Evolutionary conservation across 2,113 vertebrate species (phyloP), one percentile per base, ranked within the genome.

Genomic region (Oreamnos americanus): DNA sequence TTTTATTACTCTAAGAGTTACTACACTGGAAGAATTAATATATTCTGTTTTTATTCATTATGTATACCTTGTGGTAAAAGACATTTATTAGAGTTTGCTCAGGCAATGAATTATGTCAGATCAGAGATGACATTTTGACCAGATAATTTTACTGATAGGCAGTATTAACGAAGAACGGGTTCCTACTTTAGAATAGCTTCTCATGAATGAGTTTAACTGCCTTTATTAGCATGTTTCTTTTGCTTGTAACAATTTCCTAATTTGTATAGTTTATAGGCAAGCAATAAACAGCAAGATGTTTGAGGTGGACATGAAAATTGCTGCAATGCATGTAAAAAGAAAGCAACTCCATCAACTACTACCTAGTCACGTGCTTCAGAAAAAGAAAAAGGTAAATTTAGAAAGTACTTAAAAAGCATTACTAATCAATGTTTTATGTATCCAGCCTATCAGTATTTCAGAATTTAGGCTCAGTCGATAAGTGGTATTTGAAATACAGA

Each of bases 221-320:
- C 94, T 96, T 96, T 98, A 39, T 53, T 45, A 90, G 95, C 95
- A 85, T 96, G 36, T 91, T 97, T 98, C 47, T 96, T 1, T 98
- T 87, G 94, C 23, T 98, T 67, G 85, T 98, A 98, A 98, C 96
- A 30, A 97, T 98, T 58, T 83, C 98, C 83, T 98, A 86, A 98
- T 98, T 98, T 99, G n/a, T 98, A 1, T 98, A 99, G 99, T 99
- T 98, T 99, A 99, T 99, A 99, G 99, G 98, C 99, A 99, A 98
- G 99, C 99, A 98, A 99, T 99, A 98, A 99, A 99, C 98, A 99
- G 99, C 98, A 99, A 99, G 98, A 99, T 99, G 99, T 99, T 99
- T 99, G 99, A 99, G 98, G 97, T 99, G 96, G 99, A 99, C 98
- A 99, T 99, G 99, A 99, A 99, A 98, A 99, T 99, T 98, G 99